Evolutionary conservation across 2,113 vertebrate genomes (phyloP).

Genomic region (Microcebus ravelobensis): DNA sequence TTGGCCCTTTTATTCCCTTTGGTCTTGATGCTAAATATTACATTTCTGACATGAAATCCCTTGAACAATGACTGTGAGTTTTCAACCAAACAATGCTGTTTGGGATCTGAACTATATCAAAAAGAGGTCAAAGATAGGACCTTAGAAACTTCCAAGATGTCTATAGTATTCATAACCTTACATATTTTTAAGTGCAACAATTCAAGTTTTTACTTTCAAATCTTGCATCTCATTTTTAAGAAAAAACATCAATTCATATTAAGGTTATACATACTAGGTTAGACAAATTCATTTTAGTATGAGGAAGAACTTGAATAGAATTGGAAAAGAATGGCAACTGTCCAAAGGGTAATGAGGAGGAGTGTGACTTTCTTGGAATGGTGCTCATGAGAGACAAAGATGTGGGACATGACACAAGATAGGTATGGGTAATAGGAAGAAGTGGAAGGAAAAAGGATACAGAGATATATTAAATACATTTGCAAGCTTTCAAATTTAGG

Average conservation of each 20-base stretch:
- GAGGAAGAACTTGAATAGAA: neutral
- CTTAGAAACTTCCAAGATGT: neutral
- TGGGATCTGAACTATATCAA: neutral
- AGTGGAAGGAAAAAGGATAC: neutral
- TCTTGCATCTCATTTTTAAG: neutral
- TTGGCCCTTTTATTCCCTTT: neutral
- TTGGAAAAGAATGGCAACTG: neutral
- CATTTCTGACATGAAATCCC: neutral
- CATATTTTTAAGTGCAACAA: neutral
- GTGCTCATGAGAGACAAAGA: neutral
- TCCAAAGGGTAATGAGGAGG: neutral
- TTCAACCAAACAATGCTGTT: neutral
- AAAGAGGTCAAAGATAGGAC: neutral
- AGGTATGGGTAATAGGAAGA: neutral
- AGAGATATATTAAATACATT: neutral
- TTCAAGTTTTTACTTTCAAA: conserved; percentile 19
- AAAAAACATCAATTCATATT: neutral
- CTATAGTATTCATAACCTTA: neutral
- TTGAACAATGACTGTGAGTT: neutral
- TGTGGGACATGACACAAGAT: neutral
- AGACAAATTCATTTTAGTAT: neutral
- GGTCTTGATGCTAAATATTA: neutral
- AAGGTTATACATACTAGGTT: neutral
- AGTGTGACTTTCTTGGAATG: neutral
- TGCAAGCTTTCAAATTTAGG: conserved; percentile 13